Conservation (phyloP, 1,140 invertebrate species). For the Brachionus calyciflorus region DNA sequence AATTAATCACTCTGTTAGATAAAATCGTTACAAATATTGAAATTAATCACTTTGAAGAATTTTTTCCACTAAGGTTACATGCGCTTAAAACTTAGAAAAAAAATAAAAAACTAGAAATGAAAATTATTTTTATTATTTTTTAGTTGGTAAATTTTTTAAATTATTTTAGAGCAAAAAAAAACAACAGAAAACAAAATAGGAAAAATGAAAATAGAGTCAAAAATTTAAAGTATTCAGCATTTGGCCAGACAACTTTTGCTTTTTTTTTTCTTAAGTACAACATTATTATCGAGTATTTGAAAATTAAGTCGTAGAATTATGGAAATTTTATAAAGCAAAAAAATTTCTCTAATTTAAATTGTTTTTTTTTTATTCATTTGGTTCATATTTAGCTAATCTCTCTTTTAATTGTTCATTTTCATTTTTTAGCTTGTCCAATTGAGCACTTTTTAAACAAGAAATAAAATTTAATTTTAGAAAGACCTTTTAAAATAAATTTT, state of each 20-base stretch:
- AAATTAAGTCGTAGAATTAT: no score
- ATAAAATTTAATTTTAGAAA: not conserved
- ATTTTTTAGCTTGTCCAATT: constrained; percentile 59
- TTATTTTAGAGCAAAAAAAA: no score
- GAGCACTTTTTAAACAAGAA: constrained; percentile 52
- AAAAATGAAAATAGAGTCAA: no score
- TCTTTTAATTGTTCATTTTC: constrained; percentile 58
- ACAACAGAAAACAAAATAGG: not conserved
- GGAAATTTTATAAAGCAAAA: not conserved
- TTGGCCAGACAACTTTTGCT: no score
- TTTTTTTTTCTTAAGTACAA: no score
- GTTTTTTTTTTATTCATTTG: not conserved
- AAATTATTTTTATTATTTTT: not conserved
- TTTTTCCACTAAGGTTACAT: no score
- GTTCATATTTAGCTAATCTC: constrained; percentile 39
- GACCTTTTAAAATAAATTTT: not conserved
- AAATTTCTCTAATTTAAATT: not conserved
- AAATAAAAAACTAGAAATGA: not conserved
- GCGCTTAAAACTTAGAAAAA: no score
- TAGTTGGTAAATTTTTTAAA: not conserved
- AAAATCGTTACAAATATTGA: no score
- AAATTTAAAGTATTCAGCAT: no score
- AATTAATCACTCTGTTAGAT: no score
- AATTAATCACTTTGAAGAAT: no score
- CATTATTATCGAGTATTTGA: no score